These are phyloP conservation scores for Coluber constrictor DNA, from an alignment of 2,797 vertebrate species.

Conservation along the genomic window DNA sequence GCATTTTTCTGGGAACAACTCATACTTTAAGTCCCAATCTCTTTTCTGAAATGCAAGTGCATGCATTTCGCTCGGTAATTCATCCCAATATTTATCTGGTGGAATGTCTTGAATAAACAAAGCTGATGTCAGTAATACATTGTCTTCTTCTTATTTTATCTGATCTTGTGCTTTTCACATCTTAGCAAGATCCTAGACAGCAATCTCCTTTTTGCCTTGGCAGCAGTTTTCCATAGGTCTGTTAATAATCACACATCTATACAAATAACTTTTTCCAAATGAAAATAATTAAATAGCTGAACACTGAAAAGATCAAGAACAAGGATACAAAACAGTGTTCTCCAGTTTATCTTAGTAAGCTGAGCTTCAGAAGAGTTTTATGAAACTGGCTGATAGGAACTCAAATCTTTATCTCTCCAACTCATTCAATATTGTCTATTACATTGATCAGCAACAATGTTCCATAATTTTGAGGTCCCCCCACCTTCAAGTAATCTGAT, in stretches of 20 bases:
- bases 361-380: not conserved
- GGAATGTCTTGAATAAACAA: not conserved
- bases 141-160: not conserved
- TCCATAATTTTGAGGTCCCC: not conserved
- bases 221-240: not conserved
- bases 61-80: not conserved
- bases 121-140: not conserved
- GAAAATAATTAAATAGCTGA: not conserved
- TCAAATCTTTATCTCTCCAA: not conserved
- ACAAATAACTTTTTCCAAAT: not conserved
- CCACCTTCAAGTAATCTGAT: not conserved
- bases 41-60: not conserved
- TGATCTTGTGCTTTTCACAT: not conserved
- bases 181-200: not conserved
- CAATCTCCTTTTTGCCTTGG: not conserved
- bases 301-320: not conserved
- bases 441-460: not conserved
- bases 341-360: not conserved
- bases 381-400: not conserved
- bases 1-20: not conserved
- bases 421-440: not conserved
- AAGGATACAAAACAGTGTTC: not conserved
- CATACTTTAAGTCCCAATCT: not conserved
- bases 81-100: not conserved
- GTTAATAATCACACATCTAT: not conserved